Conservation (phyloP, 2,113 vertebrate species). For the pig (Sus scrofa) region T2T-Sscrofa CM000814.6:142012501-142013000, state of each 20-base stretch:
- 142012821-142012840: not conserved
- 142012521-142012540: not conserved
- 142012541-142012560: not conserved
- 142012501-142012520: not conserved
- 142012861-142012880: constrained; percentile 32
- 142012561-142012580: not conserved
- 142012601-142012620: not conserved
- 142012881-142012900: not conserved
- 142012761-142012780: not conserved
- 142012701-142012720: not conserved
- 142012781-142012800: constrained; percentile 13
- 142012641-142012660: not conserved
- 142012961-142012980: not conserved
- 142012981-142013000: not conserved
- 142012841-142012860: constrained; percentile 1
- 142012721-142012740: not conserved
- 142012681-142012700: not conserved
- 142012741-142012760: not conserved
- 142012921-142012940: constrained; percentile 4
- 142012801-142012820: not conserved
- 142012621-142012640: not conserved
- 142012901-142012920: constrained; percentile 17
- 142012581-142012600: not conserved
- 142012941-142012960: not conserved
- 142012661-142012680: no score